These are phyloP conservation scores for Diaphora mendica DNA, from an alignment of 2,888 invertebrate species.

Conservation along the genomic window DNA sequence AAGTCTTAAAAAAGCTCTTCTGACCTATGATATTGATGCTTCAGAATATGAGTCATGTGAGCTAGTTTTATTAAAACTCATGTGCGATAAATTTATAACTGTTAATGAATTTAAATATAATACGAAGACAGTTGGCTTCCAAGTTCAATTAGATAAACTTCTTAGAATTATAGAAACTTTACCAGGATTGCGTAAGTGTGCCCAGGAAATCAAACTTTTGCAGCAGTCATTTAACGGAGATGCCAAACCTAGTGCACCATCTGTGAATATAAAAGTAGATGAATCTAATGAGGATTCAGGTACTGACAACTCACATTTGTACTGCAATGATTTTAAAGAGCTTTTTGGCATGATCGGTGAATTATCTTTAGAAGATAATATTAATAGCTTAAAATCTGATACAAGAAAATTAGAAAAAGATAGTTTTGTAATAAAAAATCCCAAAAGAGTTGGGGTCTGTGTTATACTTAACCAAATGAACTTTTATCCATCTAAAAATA, in stretches of 20 bases:
- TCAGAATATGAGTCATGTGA: slow-evolving; percentile 72
- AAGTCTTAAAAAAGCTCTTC: slow-evolving; percentile 69
- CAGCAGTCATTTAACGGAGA: slow-evolving; percentile 58
- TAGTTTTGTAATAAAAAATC: slow-evolving; percentile 70
- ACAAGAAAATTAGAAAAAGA: slow-evolving; percentile 54
- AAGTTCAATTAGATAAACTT: slow-evolving; percentile 63
- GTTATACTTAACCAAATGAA: slow-evolving; percentile 79
- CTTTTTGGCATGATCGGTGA: slow-evolving; percentile 58
- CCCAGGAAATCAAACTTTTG: slow-evolving; percentile 60
- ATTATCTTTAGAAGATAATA: slow-evolving; percentile 53
- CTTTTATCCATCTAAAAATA: slow-evolving; percentile 73
- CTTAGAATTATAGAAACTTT: slow-evolving; percentile 68
- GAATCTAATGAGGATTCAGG: slow-evolving; percentile 34
- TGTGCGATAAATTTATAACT: slow-evolving; percentile 73
- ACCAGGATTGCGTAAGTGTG: slow-evolving; percentile 59
- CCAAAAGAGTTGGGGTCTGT: slow-evolving; percentile 73
- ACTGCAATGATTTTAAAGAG: slow-evolving; percentile 58
- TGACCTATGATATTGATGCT: slow-evolving; percentile 67
- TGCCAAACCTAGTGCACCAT: slow-evolving; percentile 29
- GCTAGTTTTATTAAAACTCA: slow-evolving; percentile 71
- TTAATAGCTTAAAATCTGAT: slow-evolving; percentile 65
- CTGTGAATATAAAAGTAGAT: slow-evolving; percentile 37
- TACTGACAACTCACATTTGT: slow-evolving; percentile 21
- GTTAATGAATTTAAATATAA: slow-evolving; percentile 52
- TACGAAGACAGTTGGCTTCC: slow-evolving; percentile 43